A percentile compares a stretch with the other conserved stretches of the same genome.
These are phyloP conservation scores for Druon quercuslanigerum DNA, from an alignment of 1,140 invertebrate species.

Conservation along the genomic window DNA sequence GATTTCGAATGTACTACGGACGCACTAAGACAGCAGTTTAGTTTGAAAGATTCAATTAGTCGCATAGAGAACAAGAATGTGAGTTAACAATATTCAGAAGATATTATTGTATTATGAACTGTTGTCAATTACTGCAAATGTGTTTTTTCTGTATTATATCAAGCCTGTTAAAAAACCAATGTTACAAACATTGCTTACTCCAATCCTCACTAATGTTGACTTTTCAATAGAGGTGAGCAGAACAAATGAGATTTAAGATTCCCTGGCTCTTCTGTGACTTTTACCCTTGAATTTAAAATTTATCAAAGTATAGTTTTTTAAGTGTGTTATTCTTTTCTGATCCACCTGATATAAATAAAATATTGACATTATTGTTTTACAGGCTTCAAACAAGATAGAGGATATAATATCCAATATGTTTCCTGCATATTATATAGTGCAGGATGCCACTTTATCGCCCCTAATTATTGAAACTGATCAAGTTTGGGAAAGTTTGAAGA, in stretches of 20 bases:
- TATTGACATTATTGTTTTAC: conserved; percentile 42
- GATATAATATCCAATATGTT: conserved; percentile 72
- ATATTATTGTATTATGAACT: too few species aligned
- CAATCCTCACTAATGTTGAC: too few species aligned
- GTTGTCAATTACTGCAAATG: too few species aligned
- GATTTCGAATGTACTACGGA: conserved; percentile 71
- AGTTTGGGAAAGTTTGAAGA: conserved; percentile 78
- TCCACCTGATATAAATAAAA: conserved; percentile 14
- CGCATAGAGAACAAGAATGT: conserved; percentile 75
- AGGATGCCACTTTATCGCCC: conserved; percentile 59
- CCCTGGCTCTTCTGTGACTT: too few species aligned
- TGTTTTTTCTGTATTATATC: too few species aligned
- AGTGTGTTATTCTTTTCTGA: conserved; percentile 12
- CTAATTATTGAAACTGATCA: conserved; percentile 63
- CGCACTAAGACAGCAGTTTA: conserved; percentile 60
- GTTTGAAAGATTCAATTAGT: conserved; percentile 75
- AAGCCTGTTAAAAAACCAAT: too few species aligned
- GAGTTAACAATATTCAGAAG: conserved; percentile 50
- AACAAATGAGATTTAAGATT: too few species aligned
- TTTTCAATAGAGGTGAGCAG: too few species aligned
- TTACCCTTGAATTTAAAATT: too few species aligned
- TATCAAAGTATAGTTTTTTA: too few species aligned
- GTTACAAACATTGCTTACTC: too few species aligned
- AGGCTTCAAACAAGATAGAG: conserved; percentile 72
- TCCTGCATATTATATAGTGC: conserved; percentile 52